Conservation (phyloP, 2,888 invertebrate genomes). For the Chymomyza procnemis region DNA sequence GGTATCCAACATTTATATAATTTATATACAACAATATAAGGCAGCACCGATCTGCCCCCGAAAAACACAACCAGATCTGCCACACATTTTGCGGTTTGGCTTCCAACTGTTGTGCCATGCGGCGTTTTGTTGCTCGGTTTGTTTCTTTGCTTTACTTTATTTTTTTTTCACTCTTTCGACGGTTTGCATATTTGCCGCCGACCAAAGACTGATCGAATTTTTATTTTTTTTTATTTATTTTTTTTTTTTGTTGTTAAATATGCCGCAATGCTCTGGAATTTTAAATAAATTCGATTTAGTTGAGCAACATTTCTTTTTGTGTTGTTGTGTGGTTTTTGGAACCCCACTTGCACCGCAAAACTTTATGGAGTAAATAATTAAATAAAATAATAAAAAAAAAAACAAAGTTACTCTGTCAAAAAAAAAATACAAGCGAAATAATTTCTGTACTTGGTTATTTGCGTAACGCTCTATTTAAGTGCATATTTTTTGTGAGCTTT, state of each 20-base stretch:
- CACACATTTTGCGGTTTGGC: constrained; percentile 18
- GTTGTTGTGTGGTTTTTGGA: neutral
- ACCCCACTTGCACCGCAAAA: constrained; percentile 43
- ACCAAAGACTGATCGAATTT: constrained; percentile 53
- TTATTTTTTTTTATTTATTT: constrained; percentile 39
- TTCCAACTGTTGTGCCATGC: constrained; percentile 41
- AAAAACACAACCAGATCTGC: neutral
- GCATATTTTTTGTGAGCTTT: too few relatives aligned
- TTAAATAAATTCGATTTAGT: constrained; percentile 71
- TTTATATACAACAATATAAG: neutral
- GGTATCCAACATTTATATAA: neutral
- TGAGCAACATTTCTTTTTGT: constrained; percentile 56
- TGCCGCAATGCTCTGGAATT: constrained; percentile 67
- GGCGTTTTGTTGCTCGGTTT: neutral
- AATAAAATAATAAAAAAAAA: constrained; percentile 29
- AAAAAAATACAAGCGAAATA: neutral
- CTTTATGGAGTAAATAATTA: constrained; percentile 59
- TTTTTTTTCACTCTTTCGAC: too few relatives aligned
- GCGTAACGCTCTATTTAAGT: neutral
- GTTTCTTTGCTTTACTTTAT: too few relatives aligned
- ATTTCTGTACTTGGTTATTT: neutral
- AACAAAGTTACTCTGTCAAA: neutral
- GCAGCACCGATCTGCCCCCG: neutral
- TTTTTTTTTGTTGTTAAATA: constrained; percentile 44
- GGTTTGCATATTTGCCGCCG: constrained; percentile 62